Percentiles rank a stretch among this genome's conserved stretches.
Evolutionary conservation across 2,888 invertebrate genomes (phyloP).

Genomic region (Drosophila demipolita): DNA sequence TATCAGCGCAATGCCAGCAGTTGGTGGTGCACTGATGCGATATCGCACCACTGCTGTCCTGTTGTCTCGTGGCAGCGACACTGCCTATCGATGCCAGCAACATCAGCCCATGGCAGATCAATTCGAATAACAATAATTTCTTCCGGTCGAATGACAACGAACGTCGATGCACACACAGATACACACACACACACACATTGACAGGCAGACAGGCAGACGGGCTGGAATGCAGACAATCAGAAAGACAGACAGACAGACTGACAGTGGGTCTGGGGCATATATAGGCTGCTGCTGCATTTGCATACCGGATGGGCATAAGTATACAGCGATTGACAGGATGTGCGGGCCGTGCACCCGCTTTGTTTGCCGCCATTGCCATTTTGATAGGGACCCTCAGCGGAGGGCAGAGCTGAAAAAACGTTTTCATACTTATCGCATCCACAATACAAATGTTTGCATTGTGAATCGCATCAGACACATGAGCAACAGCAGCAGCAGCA

Average conservation of each 20-base stretch:
- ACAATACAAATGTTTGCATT: slow-evolving; percentile 43
- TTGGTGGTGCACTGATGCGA: slow-evolving; percentile 45
- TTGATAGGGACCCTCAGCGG: slow-evolving; percentile 33
- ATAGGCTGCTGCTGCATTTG: slow-evolving; percentile 56
- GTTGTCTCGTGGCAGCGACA: slow-evolving; percentile 52
- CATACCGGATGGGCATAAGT: slow-evolving; percentile 78
- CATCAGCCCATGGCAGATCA: slow-evolving; percentile 68
- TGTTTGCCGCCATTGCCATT: slow-evolving; percentile 51
- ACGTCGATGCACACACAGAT: slow-evolving; percentile 52
- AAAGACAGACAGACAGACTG: slow-evolving; percentile 4
- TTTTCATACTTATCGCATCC: slow-evolving; percentile 47
- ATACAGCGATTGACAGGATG: slow-evolving; percentile 78
- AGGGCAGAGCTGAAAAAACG: slow-evolving; percentile 40
- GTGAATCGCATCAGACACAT: slow-evolving; percentile 6
- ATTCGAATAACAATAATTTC: slow-evolving; percentile 81
- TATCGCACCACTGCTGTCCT: slow-evolving; percentile 46
- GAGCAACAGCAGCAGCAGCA: not conserved
- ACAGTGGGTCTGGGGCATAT: slow-evolving; percentile 31
- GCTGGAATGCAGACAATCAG: slow-evolving; percentile 7
- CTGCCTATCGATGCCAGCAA: slow-evolving; percentile 48
- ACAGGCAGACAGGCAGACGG: slow-evolving; percentile 11
- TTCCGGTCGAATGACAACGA: slow-evolving; percentile 73
- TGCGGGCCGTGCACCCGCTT: slow-evolving; percentile 72
- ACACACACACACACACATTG: slow-evolving; percentile 14
- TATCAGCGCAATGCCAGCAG: slow-evolving; percentile 65